These are phyloP conservation scores for Dasypogon diadema DNA, from an alignment of 2,888 invertebrate genomes.

Conservation along the genomic window DNA sequence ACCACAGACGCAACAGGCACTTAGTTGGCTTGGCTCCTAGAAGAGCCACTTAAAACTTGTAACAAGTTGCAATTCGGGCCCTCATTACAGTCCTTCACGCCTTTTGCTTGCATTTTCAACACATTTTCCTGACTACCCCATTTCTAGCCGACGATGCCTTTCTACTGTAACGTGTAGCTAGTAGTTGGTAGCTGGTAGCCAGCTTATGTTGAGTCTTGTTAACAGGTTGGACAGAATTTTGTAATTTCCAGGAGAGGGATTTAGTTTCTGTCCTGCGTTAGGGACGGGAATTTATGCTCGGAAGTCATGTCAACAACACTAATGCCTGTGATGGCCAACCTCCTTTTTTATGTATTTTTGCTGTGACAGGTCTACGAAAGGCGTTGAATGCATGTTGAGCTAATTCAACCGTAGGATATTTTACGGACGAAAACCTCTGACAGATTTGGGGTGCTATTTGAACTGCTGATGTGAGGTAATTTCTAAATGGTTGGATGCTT, in stretches of 20 bases:
- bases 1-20: slow-evolving; percentile 35
- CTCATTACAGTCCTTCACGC: slow-evolving; percentile 44
- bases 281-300: slow-evolving; percentile 23
- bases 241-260: slow-evolving; percentile 33
- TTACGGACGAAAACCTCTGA: slow-evolving; percentile 8
- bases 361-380: neutral
- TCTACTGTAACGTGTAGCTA: slow-evolving; percentile 3
- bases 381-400: neutral
- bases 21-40: neutral
- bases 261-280: slow-evolving; percentile 28
- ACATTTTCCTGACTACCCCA: slow-evolving; percentile 19
- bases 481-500: too few species aligned
- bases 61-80: slow-evolving; percentile 40
- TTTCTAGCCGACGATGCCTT: neutral
- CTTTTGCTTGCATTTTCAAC: slow-evolving; percentile 38
- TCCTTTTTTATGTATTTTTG: slow-evolving; percentile 33
- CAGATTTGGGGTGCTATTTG: slow-evolving; percentile 30
- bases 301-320: slow-evolving; percentile 43
- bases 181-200: neutral
- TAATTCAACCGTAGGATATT: slow-evolving; percentile 34
- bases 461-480: neutral
- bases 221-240: slow-evolving; percentile 42
- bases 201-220: slow-evolving; percentile 18
- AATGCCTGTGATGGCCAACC: slow-evolving; percentile 35
- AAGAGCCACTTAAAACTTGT: slow-evolving; percentile 42